Conservation (phyloP, 2,888 invertebrate species). For the Neuroscelio doddi region DNA sequence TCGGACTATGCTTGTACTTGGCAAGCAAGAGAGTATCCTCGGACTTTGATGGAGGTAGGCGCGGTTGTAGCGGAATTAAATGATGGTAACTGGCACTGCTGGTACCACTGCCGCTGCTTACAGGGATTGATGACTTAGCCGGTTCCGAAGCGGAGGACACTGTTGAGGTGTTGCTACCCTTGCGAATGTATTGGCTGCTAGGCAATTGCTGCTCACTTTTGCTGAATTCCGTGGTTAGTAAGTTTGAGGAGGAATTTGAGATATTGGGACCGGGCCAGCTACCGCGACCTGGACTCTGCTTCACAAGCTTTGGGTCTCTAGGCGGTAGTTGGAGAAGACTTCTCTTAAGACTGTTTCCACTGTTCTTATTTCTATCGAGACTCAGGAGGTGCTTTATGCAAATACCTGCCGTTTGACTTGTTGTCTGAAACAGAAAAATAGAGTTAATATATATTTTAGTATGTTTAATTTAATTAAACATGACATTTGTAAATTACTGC, state of each 20-base stretch:
- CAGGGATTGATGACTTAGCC: constrained; percentile 51
- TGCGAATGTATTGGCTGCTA: constrained; percentile 60
- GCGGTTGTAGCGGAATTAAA: constrained; percentile 56
- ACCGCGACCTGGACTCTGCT: constrained; percentile 85
- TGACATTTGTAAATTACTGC: neutral
- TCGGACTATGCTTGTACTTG: constrained; percentile 72
- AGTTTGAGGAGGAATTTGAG: constrained; percentile 74
- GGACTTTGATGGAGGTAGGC: constrained; percentile 84
- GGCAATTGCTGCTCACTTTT: constrained; percentile 86
- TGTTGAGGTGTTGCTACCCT: constrained; percentile 63
- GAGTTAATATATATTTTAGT: no score
- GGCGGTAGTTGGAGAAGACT: constrained; percentile 80
- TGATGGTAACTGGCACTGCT: constrained; percentile 33
- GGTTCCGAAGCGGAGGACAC: constrained; percentile 60
- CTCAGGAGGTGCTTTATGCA: constrained; percentile 69
- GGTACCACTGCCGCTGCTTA: constrained; percentile 48
- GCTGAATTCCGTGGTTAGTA: constrained; percentile 81
- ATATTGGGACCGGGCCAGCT: constrained; percentile 89
- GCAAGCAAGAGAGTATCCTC: constrained; percentile 81
- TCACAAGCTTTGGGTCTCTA: constrained; percentile 82
- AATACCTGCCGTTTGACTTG: constrained; percentile 60
- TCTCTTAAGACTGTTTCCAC: constrained; percentile 72
- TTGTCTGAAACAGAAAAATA: no score
- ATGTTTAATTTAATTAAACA: no score
- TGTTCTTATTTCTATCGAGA: constrained; percentile 69